Evolutionary conservation across 2,113 vertebrate species (phyloP), one percentile per base, ranked within the genome.

Genomic region (Sterrhoptilus dennistouni): DNA sequence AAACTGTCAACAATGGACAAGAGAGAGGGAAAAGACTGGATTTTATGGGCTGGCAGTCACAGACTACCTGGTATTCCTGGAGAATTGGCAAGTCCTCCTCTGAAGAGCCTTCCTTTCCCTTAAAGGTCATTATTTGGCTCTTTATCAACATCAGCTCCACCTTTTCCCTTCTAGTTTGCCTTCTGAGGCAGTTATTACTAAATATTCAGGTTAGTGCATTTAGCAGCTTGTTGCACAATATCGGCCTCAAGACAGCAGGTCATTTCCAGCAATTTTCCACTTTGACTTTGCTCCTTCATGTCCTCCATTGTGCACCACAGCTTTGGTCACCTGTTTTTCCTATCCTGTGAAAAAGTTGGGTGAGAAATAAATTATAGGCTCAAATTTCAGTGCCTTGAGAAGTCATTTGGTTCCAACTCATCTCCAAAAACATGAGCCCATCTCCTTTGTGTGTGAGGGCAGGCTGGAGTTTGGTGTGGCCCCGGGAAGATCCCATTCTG

Each of bases 401-500:
- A 92, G 68, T 78, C 65, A 33, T 70, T 87, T n/a, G 28, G 52
- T 93, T 90, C 72, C 40, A 40, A 75, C 52, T 57, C 14, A 0
- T 76, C 83, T 82, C 60, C 65, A 60, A 89, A 89, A 3, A 40
- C 52, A 8, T 12, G 7, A 87, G 63, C 84, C 68, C 83, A 21
- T 74, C 56, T 89, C 80, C 74, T 96, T 94, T 95, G 92, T 95
- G 81, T 6, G 21, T 9, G 49, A 89, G 87, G 80, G 44, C 87
- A 87, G 87, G 76, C 87, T 35, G 12, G 80, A 87, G 88, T 20
- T 64, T 90, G 83, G 86, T 94, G 94, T 95, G 94, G 90, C 88
- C 92, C 60, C 92, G 0, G 65, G 86, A 96, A 94, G 95, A 92
- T 95, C 90, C 94, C 83, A 42, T 95, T 93, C 85, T 92, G 95